Evolutionary conservation across 2,888 invertebrate genomes (phyloP).

Genomic region (Pantelozetes paolii): DNA sequence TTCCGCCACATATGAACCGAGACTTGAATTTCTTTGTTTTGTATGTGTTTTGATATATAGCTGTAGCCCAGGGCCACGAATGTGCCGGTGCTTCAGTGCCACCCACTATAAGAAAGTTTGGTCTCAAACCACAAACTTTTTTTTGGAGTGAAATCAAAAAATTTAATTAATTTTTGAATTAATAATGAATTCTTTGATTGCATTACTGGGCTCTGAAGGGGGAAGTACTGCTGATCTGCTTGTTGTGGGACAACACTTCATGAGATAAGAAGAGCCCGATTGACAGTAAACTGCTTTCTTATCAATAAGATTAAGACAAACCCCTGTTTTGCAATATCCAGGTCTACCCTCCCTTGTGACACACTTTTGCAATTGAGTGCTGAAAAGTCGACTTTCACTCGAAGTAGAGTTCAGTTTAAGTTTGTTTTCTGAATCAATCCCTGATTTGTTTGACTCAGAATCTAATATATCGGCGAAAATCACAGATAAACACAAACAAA

Average conservation of each 20-base stretch:
- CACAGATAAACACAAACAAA: neutral
- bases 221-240: conserved; percentile 5
- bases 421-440: neutral
- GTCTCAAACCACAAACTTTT: conserved; percentile 29
- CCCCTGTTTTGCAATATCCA: conserved; percentile 22
- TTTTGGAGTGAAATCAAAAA: too few relatives aligned
- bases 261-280: neutral
- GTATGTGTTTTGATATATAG: neutral
- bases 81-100: conserved; percentile 12
- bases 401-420: neutral
- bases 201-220: neutral
- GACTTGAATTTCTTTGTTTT: neutral
- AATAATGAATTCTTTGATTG: too few relatives aligned
- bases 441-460: neutral
- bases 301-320: conserved; percentile 15
- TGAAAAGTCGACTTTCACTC: neutral
- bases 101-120: conserved; percentile 28
- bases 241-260: conserved; percentile 36
- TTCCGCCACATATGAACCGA: conserved; percentile 36
- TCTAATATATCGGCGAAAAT: neutral
- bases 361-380: neutral
- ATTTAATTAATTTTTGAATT: neutral
- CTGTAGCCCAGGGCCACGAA: conserved; percentile 27
- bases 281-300: conserved; percentile 31
- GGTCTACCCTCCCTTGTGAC: conserved; percentile 33